Evolutionary conservation across 2,797 vertebrate species (phyloP), one percentile per base, ranked within the genome.

Genomic region (Sebastes taczanowskii): DNA sequence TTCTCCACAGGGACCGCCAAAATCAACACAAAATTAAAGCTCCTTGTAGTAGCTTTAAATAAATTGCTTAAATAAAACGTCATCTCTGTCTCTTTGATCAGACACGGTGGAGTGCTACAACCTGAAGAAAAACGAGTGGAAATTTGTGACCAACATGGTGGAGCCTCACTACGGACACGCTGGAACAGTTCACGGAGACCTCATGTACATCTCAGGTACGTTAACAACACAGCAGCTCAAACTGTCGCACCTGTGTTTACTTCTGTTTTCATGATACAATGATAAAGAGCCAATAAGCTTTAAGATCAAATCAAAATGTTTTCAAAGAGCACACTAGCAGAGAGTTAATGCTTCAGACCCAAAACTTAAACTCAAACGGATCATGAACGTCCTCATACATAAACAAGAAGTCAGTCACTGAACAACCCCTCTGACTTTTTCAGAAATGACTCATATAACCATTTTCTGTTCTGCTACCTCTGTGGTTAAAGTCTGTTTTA

Each of bases 91-190:
- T 2, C 59, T 46, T 66, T 38, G 1, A 9, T 67, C 84, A 96
- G 96, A 94, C 83, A 91, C 95, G 0, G 95, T 97, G 86, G 96
- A 97, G 88, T 95, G 95, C 87, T 97, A 97, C 89, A 92, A 95
- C 86, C 92, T 95, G 72, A 95, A 87, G 85, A 95, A 92, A 64
- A 96, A 97, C 5, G 95, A 96, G 88, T 97, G 96, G 96, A 95
- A 91, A 0, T 95, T 95, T 78, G 95, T 95, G 80, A 75, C 78
- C 30, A 91, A 80, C 2, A 96, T 97, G 95, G 58, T 82, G 74
- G 95, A 96, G 84, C 95, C 96, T 56, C 96, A 97, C 84, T 97
- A 97, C 35, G 96, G 96, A 32, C 96, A 97, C 6, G 96, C 95
- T 34, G 96, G 96, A 16, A 91, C 96, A 0, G 96, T 96, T 69